A percentile compares a stretch with the other conserved stretches of the same genome.
Evolutionary conservation across 2,113 vertebrate species (phyloP).

Genomic region (Pipra filicauda): DNA sequence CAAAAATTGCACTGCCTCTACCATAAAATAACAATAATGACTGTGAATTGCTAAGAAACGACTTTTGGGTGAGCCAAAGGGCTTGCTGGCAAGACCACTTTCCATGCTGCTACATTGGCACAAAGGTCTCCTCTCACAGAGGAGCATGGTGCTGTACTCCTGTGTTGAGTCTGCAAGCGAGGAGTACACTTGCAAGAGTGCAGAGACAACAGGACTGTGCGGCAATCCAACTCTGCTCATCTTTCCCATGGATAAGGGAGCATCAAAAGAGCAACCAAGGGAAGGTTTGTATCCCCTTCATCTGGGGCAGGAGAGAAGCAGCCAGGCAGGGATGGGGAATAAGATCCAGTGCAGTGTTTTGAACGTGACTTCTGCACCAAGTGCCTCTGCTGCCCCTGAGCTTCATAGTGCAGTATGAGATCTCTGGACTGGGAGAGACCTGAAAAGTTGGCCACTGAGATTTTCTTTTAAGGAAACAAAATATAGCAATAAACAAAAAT

Average conservation of each 20-base stretch:
- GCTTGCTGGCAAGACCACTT: not conserved
- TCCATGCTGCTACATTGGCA: no score
- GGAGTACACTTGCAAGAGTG: fast-evolving
- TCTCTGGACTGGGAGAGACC: not conserved
- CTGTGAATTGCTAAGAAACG: not conserved
- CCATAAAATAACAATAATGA: conserved; percentile 44
- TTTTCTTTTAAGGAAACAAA: not conserved
- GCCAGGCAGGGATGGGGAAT: not conserved
- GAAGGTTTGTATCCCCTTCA: not conserved
- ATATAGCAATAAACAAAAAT: not conserved
- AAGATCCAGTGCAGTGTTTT: not conserved
- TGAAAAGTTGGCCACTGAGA: not conserved
- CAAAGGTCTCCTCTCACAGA: not conserved
- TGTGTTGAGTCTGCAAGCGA: fast-evolving
- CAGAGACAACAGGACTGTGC: not conserved
- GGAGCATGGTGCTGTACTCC: not conserved
- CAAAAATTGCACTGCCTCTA: conserved; percentile 54
- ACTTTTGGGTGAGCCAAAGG: not conserved
- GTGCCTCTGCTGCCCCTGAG: not conserved
- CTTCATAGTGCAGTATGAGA: not conserved
- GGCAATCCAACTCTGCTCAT: not conserved
- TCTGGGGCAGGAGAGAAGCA: not conserved
- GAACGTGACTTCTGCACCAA: no score
- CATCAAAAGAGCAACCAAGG: not conserved
- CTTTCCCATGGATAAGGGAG: not conserved